These are phyloP conservation scores for Griposia aprilina DNA, from an alignment of 2,888 invertebrate genomes.

Conservation along the genomic window DNA sequence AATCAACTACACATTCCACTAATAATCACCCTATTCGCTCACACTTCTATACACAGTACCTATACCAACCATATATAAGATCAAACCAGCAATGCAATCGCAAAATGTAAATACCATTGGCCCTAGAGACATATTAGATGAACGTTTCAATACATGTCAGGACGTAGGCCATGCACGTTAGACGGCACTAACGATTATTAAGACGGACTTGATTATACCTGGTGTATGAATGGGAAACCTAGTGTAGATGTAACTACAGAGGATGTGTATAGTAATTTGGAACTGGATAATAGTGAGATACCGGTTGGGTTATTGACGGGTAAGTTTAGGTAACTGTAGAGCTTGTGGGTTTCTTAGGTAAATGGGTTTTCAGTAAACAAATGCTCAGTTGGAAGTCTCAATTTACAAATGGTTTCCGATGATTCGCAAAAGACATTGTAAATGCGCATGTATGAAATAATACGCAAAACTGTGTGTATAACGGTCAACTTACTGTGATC, in stretches of 20 bases:
- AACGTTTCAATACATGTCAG: slow-evolving; percentile 18
- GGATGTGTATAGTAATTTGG: slow-evolving; percentile 20
- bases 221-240: not conserved
- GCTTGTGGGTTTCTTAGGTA: not conserved
- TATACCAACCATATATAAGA: slow-evolving; percentile 8
- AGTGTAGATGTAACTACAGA: not conserved
- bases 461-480: not conserved
- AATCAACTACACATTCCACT: not conserved
- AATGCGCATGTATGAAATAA: not conserved
- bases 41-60: not conserved
- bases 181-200: slow-evolving; percentile 24
- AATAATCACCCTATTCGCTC: not conserved
- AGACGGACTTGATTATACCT: slow-evolving; percentile 17
- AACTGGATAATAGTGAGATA: not conserved
- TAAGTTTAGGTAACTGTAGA: not conserved
- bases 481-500: not conserved
- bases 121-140: slow-evolving; percentile 40
- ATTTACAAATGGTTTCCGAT: not conserved
- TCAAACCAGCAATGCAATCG: slow-evolving; percentile 59
- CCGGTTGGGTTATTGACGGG: not conserved
- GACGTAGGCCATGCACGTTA: not conserved
- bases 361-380: not conserved
- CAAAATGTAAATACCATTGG: slow-evolving; percentile 65
- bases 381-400: no score
- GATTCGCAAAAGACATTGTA: not conserved